These are phyloP conservation scores for Prionailurus bengalensis DNA, from an alignment of 2,113 vertebrate species.

Conservation along the genomic window DNA sequence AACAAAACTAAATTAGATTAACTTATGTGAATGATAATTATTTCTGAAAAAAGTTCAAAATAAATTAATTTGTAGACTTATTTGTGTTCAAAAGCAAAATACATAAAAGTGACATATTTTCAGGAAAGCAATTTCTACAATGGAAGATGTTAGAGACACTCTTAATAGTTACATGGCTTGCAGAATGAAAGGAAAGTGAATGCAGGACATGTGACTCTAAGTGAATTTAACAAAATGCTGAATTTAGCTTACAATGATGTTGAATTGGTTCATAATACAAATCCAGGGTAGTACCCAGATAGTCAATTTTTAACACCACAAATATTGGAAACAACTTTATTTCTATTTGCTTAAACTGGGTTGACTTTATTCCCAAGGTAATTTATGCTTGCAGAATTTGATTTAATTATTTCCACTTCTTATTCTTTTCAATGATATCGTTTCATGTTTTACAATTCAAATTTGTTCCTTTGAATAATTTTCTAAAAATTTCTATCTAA, in stretches of 20 bases:
- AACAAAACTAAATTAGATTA: background rate
- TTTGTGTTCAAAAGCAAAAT: slow-evolving; percentile 42
- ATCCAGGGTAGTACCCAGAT: background rate
- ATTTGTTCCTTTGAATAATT: background rate
- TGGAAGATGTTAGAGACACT: background rate
- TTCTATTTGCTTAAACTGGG: background rate
- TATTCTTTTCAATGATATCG: background rate
- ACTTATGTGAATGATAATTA: background rate
- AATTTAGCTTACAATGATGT: background rate
- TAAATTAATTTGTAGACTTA: background rate
- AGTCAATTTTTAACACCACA: background rate
- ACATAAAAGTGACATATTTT: slow-evolving; percentile 15
- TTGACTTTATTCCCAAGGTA: background rate
- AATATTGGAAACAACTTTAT: slow-evolving; percentile 24
- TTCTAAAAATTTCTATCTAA: background rate
- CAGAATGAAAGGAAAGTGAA: background rate
- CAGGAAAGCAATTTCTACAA: slow-evolving; percentile 1
- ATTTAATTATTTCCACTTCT: background rate
- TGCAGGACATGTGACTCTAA: background rate
- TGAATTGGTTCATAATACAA: background rate
- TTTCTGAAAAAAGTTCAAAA: background rate
- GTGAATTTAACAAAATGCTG: background rate
- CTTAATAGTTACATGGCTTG: background rate
- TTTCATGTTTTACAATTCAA: background rate
- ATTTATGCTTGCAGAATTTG: background rate